Conservation (phyloP, 2,888 invertebrate species). For the Lordiphosa andalusiaca region DNA sequence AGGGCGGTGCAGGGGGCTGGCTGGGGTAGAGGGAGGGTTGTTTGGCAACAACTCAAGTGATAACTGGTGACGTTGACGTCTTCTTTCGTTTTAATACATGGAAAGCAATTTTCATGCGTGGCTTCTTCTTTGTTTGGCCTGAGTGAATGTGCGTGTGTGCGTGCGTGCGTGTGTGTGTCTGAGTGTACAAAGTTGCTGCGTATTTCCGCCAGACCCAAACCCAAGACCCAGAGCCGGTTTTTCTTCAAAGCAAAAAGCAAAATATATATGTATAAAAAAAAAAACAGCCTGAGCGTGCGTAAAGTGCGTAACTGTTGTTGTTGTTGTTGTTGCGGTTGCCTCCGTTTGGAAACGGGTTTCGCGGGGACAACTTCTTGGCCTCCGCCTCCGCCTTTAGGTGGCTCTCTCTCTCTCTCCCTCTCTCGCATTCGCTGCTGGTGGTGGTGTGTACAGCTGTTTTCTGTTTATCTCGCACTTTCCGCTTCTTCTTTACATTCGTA, state of each 20-base stretch:
- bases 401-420: constrained; percentile 5
- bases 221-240: constrained; percentile 61
- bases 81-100: constrained; percentile 52
- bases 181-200: constrained; percentile 55
- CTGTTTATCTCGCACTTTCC: constrained; percentile 75
- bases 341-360: constrained; percentile 55
- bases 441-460: constrained; percentile 72
- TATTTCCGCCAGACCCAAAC: constrained; percentile 55
- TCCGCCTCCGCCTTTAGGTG: constrained; percentile 17
- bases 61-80: constrained; percentile 58
- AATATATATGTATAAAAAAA: constrained; percentile 10
- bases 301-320: constrained; percentile 72
- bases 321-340: constrained; percentile 8
- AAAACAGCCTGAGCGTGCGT: constrained; percentile 58
- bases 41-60: constrained; percentile 3
- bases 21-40: not conserved
- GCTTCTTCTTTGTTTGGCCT: constrained; percentile 62
- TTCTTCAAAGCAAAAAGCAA: constrained; percentile 56
- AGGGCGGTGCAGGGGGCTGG: constrained; percentile 3
- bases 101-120: constrained; percentile 73
- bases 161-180: constrained; percentile 28
- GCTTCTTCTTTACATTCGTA: constrained; percentile 71
- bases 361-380: constrained; percentile 42
- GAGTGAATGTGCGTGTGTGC: constrained; percentile 20
- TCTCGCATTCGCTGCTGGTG: constrained; percentile 2